Percentiles rank a stretch among this genome's conserved stretches.
Evolutionary conservation across 2,113 vertebrate genomes (phyloP).

Genomic region (Sterrhoptilus dennistouni): DNA sequence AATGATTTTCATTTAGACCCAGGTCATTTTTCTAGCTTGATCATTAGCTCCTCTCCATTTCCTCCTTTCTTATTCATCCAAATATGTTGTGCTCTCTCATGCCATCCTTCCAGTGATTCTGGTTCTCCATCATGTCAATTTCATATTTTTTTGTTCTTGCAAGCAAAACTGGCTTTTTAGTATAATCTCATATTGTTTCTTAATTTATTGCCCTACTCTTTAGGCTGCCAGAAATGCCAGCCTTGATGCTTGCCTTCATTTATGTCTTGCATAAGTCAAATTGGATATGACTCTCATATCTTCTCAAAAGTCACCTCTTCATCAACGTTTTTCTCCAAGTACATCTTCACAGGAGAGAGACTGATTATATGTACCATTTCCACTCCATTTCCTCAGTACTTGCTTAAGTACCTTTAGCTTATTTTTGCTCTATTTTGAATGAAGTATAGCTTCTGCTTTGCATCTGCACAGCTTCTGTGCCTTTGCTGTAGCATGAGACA

Average conservation of each 20-base stretch:
- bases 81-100: not conserved
- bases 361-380: accelerated
- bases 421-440: not conserved
- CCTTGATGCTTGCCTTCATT: not conserved
- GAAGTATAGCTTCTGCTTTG: not conserved
- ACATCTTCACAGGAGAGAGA: not conserved
- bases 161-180: not conserved
- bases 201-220: not conserved
- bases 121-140: not conserved
- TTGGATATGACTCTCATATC: not conserved
- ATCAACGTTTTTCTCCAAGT: not conserved
- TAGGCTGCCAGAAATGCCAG: not conserved
- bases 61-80: not conserved
- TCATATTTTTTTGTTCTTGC: not conserved
- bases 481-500: not conserved
- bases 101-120: not conserved
- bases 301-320: not conserved
- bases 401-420: not conserved
- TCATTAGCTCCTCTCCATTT: not conserved
- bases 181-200: not conserved
- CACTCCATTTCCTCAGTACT: not conserved
- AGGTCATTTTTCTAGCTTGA: not conserved
- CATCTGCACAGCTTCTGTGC: not conserved
- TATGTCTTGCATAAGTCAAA: not conserved
- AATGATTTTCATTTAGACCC: not conserved